Evolutionary conservation across 2,113 vertebrate genomes (phyloP).

Genomic region (Sylvia atricapilla): DNA sequence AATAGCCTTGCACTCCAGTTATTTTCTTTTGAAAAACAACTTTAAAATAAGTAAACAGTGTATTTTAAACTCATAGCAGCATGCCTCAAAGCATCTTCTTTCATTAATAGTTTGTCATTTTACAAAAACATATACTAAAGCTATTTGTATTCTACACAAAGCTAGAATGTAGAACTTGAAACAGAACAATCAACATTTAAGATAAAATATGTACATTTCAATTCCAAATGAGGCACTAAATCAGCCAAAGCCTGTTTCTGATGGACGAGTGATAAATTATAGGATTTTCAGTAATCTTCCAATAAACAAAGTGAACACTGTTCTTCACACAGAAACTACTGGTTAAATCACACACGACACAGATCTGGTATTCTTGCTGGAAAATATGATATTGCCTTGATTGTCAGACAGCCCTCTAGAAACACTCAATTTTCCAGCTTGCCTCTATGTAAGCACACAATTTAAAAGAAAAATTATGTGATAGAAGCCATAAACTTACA

Average conservation of each 20-base stretch:
- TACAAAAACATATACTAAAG: not conserved
- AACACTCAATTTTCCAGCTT: constrained; percentile 50
- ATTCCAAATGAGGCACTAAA: constrained; percentile 34
- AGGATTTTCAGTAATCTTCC: constrained; percentile 71
- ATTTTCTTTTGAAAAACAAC: not conserved
- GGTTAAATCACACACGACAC: constrained; percentile 39
- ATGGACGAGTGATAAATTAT: constrained; percentile 62
- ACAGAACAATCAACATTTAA: constrained; percentile 46
- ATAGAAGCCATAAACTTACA: constrained; percentile 36
- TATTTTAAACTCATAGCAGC: not conserved
- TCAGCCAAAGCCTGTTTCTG: constrained; percentile 56
- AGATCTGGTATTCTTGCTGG: constrained; percentile 40
- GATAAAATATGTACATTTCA: constrained; percentile 48
- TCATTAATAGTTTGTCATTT: constrained; percentile 24
- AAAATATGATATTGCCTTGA: constrained; percentile 57
- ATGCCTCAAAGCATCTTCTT: constrained; percentile 10
- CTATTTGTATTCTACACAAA: constrained; percentile 22
- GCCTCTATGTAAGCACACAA: not conserved
- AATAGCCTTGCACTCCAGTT: not conserved
- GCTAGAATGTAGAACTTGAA: constrained; percentile 39
- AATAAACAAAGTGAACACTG: constrained; percentile 67
- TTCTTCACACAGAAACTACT: constrained; percentile 50
- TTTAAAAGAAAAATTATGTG: constrained; percentile 63
- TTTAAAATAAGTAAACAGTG: not conserved
- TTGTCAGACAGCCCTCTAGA: constrained; percentile 34